A percentile compares a stretch with the other conserved stretches of the same genome.
These are phyloP conservation scores for Pelobates cultripes DNA, from an alignment of 2,797 vertebrate genomes.

Conservation along the genomic window DNA sequence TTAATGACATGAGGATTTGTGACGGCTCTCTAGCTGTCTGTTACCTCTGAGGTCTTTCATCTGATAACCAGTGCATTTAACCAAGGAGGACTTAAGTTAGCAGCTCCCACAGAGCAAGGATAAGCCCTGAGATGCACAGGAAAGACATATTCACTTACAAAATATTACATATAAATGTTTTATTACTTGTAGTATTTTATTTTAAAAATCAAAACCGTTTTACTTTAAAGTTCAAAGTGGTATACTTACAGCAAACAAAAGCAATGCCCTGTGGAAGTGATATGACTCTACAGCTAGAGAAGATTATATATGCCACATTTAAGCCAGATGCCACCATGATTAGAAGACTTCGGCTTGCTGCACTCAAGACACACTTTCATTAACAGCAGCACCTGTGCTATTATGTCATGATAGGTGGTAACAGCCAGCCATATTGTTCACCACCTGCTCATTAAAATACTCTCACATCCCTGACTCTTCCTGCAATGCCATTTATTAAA, in stretches of 20 bases:
- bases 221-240: no score
- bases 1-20: no score
- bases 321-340: background rate
- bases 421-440: background rate
- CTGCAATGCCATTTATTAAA: no score
- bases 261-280: constrained; percentile 19
- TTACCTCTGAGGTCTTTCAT: no score
- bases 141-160: no score
- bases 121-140: no score
- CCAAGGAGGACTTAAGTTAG: background rate
- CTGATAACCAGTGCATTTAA: background rate
- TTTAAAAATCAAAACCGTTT: background rate
- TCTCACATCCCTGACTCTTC: background rate
- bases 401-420: constrained; percentile 13
- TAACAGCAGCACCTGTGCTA: no score
- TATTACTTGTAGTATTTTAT: no score
- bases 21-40: no score
- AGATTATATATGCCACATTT: constrained; percentile 1
- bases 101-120: background rate
- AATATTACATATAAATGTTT: no score
- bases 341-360: background rate
- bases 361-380: background rate
- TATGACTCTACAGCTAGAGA: background rate
- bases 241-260: background rate
- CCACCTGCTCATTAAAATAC: constrained; percentile 12